Percentiles rank a stretch among this genome's conserved stretches.
Conservation (phyloP, 1,140 invertebrate species). For the Sipha flava region DNA sequence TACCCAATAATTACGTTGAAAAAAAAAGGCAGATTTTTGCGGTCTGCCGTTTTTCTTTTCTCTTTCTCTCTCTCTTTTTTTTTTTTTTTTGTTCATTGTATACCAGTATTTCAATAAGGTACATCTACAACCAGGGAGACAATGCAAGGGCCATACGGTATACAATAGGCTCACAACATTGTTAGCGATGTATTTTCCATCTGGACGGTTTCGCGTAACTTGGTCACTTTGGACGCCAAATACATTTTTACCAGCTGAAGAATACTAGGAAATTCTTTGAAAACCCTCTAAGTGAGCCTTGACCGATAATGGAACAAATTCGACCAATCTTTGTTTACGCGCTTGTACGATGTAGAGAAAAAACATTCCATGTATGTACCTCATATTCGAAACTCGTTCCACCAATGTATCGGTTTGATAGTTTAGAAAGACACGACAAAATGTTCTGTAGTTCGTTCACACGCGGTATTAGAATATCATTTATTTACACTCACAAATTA, state of each 20-base stretch:
- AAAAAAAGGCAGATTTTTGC: constrained; percentile 28
- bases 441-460: too few species aligned
- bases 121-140: constrained; percentile 1
- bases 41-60: not conserved
- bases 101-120: not conserved
- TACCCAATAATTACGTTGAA: constrained; percentile 1
- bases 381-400: too few species aligned
- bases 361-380: not conserved
- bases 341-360: not conserved
- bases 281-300: not conserved
- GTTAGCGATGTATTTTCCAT: constrained; percentile 1
- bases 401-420: too few species aligned
- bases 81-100: constrained; percentile 1
- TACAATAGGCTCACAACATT: not conserved
- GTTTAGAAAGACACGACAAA: too few species aligned
- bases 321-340: not conserved
- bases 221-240: not conserved
- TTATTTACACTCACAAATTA: too few species aligned
- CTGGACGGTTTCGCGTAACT: constrained; percentile 20
- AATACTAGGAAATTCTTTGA: not conserved
- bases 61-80: not conserved
- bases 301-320: not conserved
- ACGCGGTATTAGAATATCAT: too few species aligned
- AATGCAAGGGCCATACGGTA: not conserved
- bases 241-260: not conserved